A percentile compares a stretch with the other conserved stretches of the same genome.
These are phyloP conservation scores for Falco punctatus DNA, from an alignment of 2,113 vertebrate species.

Conservation along the genomic window DNA sequence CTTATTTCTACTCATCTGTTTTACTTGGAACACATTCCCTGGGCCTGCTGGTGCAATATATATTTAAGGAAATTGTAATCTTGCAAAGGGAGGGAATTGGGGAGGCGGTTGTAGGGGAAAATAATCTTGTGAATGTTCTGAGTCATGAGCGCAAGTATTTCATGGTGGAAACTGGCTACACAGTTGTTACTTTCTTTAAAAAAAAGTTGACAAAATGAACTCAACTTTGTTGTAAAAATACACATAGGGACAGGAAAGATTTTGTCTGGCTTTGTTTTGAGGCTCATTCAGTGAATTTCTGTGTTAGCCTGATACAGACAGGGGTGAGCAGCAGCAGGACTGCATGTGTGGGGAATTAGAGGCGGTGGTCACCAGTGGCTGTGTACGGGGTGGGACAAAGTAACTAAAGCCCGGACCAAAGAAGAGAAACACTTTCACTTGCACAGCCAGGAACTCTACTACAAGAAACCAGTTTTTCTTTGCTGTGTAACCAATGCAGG, in stretches of 20 bases:
- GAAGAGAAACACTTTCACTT: background rate
- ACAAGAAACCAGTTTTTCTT: background rate
- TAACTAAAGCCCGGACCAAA: background rate
- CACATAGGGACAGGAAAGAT: background rate
- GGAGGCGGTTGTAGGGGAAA: background rate
- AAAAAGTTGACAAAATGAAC: background rate
- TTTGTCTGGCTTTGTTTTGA: background rate
- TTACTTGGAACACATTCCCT: constrained; percentile 10
- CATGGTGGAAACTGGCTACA: background rate
- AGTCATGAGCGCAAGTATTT: background rate
- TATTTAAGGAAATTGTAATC: constrained; percentile 18
- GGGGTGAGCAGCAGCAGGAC: background rate
- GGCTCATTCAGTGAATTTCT: background rate
- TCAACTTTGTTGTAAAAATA: background rate
- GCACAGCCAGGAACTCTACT: background rate
- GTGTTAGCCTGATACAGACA: too few species aligned
- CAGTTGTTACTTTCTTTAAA: background rate
- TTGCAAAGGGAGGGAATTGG: background rate
- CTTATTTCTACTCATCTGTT: constrained; percentile 26
- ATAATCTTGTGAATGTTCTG: background rate
- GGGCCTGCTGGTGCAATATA: background rate
- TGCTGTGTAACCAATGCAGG: background rate
- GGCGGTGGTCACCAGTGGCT: background rate
- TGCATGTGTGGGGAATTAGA: background rate
- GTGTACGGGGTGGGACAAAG: background rate